Evolutionary conservation across 2,888 invertebrate genomes (phyloP).

Genomic region (Pyrochroa serraticornis): DNA sequence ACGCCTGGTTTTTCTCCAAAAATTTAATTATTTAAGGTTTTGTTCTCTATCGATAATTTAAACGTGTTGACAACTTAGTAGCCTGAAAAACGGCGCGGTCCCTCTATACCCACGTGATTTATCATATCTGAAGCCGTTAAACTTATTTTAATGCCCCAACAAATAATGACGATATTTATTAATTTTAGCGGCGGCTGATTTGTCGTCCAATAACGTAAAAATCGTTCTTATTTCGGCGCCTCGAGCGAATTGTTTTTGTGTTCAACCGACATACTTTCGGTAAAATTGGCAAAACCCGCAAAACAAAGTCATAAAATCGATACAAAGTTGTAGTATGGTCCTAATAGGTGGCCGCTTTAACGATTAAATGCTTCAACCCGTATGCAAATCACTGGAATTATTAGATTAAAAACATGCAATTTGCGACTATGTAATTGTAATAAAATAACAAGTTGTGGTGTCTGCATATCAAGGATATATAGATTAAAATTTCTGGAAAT

Average conservation of each 20-base stretch:
- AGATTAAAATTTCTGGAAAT: conserved; percentile 19
- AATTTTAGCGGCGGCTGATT: not conserved
- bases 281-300: no score
- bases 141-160: conserved; percentile 10
- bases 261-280: no score
- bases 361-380: not conserved
- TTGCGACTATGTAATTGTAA: conserved; percentile 22
- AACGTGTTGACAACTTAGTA: conserved; percentile 25
- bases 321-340: conserved; percentile 2
- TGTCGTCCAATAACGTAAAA: not conserved
- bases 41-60: conserved; percentile 19
- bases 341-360: no score
- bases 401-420: conserved; percentile 14
- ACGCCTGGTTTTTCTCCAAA: conserved; percentile 24
- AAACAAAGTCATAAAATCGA: conserved; percentile 7
- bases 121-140: conserved; percentile 12
- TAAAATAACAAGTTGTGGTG: not conserved
- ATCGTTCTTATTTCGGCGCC: no score
- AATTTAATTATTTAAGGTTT: conserved; percentile 15
- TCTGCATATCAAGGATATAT: conserved; percentile 23
- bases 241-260: no score
- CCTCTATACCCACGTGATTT: conserved; percentile 19
- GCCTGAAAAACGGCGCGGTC: conserved; percentile 18
- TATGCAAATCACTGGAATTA: conserved; percentile 14
- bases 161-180: conserved; percentile 12